Conservation (phyloP, 1,140 invertebrate genomes). For the Mesaphorura yosii region DNA sequence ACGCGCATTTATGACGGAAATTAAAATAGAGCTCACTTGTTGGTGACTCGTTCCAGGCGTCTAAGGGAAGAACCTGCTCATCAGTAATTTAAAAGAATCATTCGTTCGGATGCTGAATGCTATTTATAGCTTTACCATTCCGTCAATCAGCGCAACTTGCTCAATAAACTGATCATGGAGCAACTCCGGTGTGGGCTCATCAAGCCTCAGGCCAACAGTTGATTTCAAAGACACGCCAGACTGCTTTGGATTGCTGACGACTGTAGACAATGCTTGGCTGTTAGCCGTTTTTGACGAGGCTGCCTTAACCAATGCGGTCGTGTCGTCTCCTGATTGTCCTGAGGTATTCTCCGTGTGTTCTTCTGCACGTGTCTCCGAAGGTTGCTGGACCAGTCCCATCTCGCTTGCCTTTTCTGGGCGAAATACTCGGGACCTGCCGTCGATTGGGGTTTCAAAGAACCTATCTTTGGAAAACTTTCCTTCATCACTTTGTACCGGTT, state of each 20-base stretch:
- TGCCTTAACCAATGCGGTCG: no score
- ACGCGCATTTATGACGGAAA: no score
- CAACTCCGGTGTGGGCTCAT: neutral
- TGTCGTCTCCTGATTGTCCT: no score
- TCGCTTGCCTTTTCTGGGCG: neutral
- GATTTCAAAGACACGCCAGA: neutral
- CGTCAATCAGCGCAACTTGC: no score
- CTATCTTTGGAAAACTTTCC: neutral
- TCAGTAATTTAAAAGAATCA: slow-evolving; percentile 5
- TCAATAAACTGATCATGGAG: no score
- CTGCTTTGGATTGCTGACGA: neutral
- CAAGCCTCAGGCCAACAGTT: neutral
- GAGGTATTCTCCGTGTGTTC: no score
- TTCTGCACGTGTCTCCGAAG: no score
- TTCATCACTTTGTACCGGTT: neutral
- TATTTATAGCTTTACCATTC: neutral
- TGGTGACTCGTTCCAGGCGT: neutral
- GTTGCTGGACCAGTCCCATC: neutral
- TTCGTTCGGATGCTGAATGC: neutral
- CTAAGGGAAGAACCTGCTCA: slow-evolving; percentile 6
- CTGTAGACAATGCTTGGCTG: neutral
- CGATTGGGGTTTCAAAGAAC: neutral
- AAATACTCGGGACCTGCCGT: no score
- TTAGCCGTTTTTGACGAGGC: no score
- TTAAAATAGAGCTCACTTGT: slow-evolving; percentile 4